These are phyloP conservation scores for Pimephales promelas DNA, from an alignment of 2,113 vertebrate species.

Conservation along the genomic window DNA sequence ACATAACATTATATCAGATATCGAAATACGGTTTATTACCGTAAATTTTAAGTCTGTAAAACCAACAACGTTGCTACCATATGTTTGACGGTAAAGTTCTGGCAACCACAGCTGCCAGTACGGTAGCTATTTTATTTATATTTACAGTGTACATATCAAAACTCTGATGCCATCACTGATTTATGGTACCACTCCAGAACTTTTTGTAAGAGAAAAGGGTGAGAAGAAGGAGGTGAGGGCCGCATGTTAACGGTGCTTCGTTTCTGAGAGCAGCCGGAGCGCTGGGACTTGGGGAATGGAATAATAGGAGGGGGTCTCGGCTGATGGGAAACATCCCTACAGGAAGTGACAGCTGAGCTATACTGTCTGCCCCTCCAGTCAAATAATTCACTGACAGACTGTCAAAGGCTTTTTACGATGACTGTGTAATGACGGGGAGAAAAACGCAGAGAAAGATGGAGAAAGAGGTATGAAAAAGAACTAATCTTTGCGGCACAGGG, in stretches of 20 bases:
- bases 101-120: no score
- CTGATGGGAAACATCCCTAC: conserved; percentile 28
- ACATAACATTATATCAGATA: no score
- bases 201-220: not conserved
- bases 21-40: no score
- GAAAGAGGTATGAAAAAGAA: conserved; percentile 1
- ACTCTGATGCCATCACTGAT: not conserved
- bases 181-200: not conserved
- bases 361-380: conserved; percentile 15
- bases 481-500: not conserved
- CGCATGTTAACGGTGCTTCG: not conserved
- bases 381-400: conserved; percentile 34
- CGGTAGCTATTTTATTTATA: no score
- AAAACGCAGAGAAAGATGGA: not conserved
- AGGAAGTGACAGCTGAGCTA: conserved; percentile 19
- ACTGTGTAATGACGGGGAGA: not conserved
- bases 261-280: not conserved
- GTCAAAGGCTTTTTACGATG: conserved; percentile 17
- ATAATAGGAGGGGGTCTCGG: conserved; percentile 15
- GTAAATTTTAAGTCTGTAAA: no score
- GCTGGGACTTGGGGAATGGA: conserved; percentile 5
- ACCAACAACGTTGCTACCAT: no score
- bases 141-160: not conserved
- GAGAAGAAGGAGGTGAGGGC: not conserved
- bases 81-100: no score